A percentile compares a stretch with the other conserved stretches of the same genome.
phyloP scores from a whole-genome alignment of 2,113 vertebrate genomes.

The Danio rerio region DNA sequence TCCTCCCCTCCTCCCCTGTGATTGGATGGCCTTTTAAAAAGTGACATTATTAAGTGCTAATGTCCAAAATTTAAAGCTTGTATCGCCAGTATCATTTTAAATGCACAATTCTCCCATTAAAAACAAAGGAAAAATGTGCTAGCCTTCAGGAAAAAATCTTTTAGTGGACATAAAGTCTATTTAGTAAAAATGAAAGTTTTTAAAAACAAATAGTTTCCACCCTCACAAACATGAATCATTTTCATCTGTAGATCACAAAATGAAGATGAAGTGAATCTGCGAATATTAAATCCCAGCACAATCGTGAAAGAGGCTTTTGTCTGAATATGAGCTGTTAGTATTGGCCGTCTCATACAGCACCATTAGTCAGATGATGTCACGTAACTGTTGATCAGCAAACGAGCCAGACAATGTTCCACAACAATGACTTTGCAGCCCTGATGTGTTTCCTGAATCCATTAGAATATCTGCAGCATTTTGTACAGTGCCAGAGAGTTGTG shows the following conservation, averaged over 20 bases:
- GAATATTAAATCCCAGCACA: not conserved
- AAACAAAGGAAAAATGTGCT: too few relatives aligned
- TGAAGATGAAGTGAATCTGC: not conserved
- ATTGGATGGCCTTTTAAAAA: too few relatives aligned
- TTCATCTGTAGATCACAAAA: not conserved
- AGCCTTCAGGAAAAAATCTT: too few relatives aligned
- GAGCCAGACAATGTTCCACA: not conserved
- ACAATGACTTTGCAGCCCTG: not conserved
- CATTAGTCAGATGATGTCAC: constrained; percentile 6
- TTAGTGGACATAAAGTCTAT: too few relatives aligned
- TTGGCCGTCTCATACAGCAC: not conserved
- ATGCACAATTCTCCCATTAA: too few relatives aligned
- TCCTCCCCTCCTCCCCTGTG: too few relatives aligned
- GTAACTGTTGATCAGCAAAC: not conserved
- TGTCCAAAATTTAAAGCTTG: too few relatives aligned
- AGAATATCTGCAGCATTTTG: not conserved
- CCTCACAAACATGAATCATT: not conserved
- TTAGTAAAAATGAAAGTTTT: not conserved
- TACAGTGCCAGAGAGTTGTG: not conserved
- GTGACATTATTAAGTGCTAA: too few relatives aligned
- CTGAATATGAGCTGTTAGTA: not conserved
- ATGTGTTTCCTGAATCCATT: not conserved
- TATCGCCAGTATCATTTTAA: too few relatives aligned
- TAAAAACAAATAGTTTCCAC: too few relatives aligned
- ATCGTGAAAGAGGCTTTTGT: constrained; percentile 6